These are phyloP conservation scores for Microcebus ravelobensis DNA, from an alignment of 2,113 vertebrate genomes.

Conservation along the genomic window DNA sequence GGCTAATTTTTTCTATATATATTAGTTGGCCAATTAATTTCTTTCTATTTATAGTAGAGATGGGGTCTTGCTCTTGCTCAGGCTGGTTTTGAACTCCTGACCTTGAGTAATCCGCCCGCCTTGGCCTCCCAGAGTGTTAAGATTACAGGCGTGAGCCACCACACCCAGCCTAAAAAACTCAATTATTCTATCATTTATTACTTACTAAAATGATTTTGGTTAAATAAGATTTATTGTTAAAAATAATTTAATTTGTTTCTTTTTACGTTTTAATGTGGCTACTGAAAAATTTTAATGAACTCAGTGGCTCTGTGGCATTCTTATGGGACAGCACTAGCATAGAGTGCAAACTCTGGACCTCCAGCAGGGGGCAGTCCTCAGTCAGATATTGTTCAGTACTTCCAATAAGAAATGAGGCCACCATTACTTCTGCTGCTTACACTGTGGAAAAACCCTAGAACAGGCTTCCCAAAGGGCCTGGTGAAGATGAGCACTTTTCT, in stretches of 20 bases:
- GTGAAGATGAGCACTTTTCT: background rate
- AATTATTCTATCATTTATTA: background rate
- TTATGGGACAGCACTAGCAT: too few relatives aligned
- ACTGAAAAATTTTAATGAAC: background rate
- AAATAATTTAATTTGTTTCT: background rate
- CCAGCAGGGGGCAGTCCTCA: constrained; percentile 65
- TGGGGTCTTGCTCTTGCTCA: too few relatives aligned
- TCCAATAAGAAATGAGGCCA: background rate
- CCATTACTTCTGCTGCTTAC: background rate
- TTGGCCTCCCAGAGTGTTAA: too few relatives aligned
- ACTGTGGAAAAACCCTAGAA: background rate
- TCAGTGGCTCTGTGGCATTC: accelerated
- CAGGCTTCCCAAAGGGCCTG: background rate
- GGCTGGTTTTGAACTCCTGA: too few relatives aligned
- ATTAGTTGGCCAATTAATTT: too few relatives aligned
- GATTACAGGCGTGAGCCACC: too few relatives aligned
- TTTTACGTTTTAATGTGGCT: background rate
- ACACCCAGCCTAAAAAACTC: too few relatives aligned
- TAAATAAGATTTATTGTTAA: background rate
- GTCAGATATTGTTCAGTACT: background rate
- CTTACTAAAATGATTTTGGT: background rate
- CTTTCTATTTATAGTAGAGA: too few relatives aligned
- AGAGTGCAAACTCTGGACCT: background rate
- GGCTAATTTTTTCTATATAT: too few relatives aligned
- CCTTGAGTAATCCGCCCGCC: too few relatives aligned